Percentiles rank a stretch among this genome's conserved stretches.
Conservation (phyloP, 1,140 invertebrate genomes). For the Leptinotarsa lineolata region DNA sequence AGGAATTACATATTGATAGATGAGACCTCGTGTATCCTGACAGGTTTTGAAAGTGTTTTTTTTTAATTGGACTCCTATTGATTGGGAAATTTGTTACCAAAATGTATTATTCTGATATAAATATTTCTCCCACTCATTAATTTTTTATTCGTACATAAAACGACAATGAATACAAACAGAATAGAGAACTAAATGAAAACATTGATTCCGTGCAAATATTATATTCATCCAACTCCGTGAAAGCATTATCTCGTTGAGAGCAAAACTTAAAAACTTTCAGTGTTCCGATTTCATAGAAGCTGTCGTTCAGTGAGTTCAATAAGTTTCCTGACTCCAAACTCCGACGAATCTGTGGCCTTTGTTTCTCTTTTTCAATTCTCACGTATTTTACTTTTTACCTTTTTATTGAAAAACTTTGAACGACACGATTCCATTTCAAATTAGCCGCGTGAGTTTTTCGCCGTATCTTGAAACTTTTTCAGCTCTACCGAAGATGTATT, state of each 20-base stretch:
- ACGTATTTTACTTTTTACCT: slow-evolving; percentile 15
- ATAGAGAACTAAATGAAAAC: no score
- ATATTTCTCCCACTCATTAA: no score
- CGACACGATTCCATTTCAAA: slow-evolving; percentile 15
- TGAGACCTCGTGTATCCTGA: no score
- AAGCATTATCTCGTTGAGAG: neutral
- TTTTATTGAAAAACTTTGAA: slow-evolving; percentile 19
- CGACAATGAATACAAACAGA: no score
- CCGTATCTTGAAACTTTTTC: neutral
- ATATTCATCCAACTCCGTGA: neutral
- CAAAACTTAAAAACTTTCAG: slow-evolving; percentile 9
- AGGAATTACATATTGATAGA: no score
- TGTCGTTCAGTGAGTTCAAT: slow-evolving; percentile 14
- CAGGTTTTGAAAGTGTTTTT: no score
- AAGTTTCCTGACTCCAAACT: slow-evolving; percentile 12
- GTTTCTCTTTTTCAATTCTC: slow-evolving; percentile 22
- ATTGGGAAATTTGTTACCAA: no score
- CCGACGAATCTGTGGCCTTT: slow-evolving; percentile 9
- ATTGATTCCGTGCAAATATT: no score
- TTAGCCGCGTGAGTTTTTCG: neutral
- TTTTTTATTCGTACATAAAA: no score
- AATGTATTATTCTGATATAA: no score
- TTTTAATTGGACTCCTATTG: no score
- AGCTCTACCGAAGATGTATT: no score
- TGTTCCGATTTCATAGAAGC: slow-evolving; percentile 12